phyloP scores from a whole-genome alignment of 2,888 invertebrate species.

The Scaptodrosophila latifasciaeformis region DNA sequence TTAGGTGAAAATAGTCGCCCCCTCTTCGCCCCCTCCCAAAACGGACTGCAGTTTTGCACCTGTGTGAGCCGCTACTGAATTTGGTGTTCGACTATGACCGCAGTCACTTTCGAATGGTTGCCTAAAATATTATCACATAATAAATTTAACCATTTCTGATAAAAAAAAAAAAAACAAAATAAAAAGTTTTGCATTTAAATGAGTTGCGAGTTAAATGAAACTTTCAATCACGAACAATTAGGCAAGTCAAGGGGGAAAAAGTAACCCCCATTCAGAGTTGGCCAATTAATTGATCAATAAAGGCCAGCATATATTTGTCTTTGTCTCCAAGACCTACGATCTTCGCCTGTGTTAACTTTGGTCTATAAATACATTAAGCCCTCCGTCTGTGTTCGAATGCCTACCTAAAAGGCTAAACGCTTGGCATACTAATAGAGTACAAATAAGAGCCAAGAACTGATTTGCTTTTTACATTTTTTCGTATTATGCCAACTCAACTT shows the following conservation, averaged over 20 bases:
- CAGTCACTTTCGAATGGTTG: slow-evolving; percentile 54
- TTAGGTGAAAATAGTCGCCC: slow-evolving; percentile 49
- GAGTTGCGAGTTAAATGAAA: no score
- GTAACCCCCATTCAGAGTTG: not conserved
- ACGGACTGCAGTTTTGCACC: slow-evolving; percentile 44
- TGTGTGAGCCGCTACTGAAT: slow-evolving; percentile 21
- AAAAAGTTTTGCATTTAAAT: not conserved
- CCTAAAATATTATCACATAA: slow-evolving; percentile 65
- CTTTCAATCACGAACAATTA: slow-evolving; percentile 30
- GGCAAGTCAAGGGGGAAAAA: no score
- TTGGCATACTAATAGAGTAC: slow-evolving; percentile 54
- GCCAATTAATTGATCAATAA: not conserved
- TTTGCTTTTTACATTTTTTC: no score
- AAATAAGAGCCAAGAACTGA: no score
- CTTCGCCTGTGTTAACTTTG: no score
- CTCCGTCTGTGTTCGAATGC: not conserved
- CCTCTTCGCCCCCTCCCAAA: slow-evolving; percentile 4
- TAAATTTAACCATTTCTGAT: slow-evolving; percentile 36
- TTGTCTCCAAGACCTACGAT: no score
- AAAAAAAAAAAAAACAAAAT: not conserved
- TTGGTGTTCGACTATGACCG: slow-evolving; percentile 54
- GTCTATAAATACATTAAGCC: slow-evolving; percentile 1
- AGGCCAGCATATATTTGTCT: no score
- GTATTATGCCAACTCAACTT: no score
- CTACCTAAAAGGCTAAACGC: slow-evolving; percentile 52